phyloP scores from a whole-genome alignment of 2,888 invertebrate species.

The Hermaeophaga mercurialis region DNA sequence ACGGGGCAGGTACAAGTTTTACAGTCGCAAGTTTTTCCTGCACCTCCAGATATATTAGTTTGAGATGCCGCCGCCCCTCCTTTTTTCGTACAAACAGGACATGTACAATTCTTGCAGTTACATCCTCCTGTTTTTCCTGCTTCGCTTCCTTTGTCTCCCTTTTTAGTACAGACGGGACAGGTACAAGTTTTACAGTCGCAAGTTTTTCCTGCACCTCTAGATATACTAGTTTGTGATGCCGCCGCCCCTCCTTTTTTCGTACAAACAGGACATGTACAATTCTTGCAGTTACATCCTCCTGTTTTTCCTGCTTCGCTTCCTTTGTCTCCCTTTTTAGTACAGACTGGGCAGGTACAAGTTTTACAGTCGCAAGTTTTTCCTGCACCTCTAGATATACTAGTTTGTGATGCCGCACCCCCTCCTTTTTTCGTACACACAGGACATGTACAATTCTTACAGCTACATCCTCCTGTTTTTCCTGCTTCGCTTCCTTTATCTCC shows the following conservation, averaged over 20 bases:
- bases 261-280: neutral
- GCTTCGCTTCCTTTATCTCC: neutral
- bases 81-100: neutral
- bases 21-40: too few relatives aligned
- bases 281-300: neutral
- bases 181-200: neutral
- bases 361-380: too few relatives aligned
- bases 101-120: slow-evolving; percentile 1
- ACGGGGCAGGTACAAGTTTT: neutral
- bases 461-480: neutral
- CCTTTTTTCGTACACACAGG: slow-evolving; percentile 1
- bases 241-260: neutral
- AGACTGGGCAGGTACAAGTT: too few relatives aligned
- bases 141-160: neutral
- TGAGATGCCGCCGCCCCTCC: neutral
- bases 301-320: neutral
- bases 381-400: too few relatives aligned
- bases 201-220: neutral
- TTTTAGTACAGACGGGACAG: neutral
- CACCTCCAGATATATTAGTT: too few relatives aligned
- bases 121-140: neutral
- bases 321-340: too few relatives aligned
- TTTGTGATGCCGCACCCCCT: too few relatives aligned
- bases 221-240: too few relatives aligned
- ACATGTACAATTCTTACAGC: neutral